Evolutionary conservation across 2,888 invertebrate genomes (phyloP), one percentile per base, ranked within the genome.

Genomic region (Drosophila nr. medialis): DNA sequence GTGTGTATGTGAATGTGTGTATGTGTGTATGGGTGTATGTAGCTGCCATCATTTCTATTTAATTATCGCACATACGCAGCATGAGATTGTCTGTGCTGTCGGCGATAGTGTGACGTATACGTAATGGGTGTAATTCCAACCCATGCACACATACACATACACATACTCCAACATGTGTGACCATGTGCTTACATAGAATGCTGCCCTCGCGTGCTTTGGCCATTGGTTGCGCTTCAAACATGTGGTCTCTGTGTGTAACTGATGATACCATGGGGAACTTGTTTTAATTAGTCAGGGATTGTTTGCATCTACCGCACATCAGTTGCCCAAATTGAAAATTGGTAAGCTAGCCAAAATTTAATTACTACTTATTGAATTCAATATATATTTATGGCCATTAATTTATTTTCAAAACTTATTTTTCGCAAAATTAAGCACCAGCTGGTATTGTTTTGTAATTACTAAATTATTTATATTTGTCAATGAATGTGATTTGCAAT

Each of bases 221-320:
- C 13, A 68, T 63, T 42, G 62, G 50, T 48, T 45, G 24, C 24
- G 29, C 34, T 56, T 48, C 75, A 75, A 53, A 61, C 51, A 53
- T 59, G 42, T 48, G 54, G 30, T 30, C 49, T n/a, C 38, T 29
- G 48, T 54, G 40, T 38, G 51, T 53, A 62, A 50, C 56, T 54
- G 66, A 64, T 60, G 78, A 48, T 53, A 60, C 88, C 64, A 58
- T 29, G 29, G 80, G 83, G 83, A 87, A 30, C 67, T 69, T 75
- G 64, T 83, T 75, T 83, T 83, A 83, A 83, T 83, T 86, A 89
- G 84, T 78, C 55, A 34, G 75, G 81, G 78, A 77, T 75, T 50
- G 56, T 64, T 67, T 65, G 54, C 32, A 58, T 38, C 55, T 48
- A 36, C 32, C 48, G 38, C 21, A 36, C 4, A 21, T 36, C 40